These are phyloP conservation scores for Stichodactyla helianthus DNA, from an alignment of 64 coral and sea anemone genomes.

Conservation along the genomic window DNA sequence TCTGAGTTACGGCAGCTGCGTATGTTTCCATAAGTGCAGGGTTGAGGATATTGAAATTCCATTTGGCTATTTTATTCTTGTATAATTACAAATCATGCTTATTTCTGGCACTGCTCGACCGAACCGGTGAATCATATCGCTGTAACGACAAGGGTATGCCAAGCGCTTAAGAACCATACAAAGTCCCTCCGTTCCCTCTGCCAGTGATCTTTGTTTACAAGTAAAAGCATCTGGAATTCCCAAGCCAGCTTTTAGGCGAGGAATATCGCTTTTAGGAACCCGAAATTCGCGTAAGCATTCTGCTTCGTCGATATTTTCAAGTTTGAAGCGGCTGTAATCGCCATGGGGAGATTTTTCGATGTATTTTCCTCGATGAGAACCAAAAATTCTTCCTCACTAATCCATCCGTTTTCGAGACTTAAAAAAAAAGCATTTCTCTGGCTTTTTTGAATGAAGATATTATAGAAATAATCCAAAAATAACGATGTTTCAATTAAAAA, in stretches of 20 bases:
- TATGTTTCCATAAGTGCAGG: slow-evolving; percentile 3
- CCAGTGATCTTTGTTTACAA: background rate
- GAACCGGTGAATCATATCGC: slow-evolving; percentile 10
- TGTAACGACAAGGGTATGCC: slow-evolving; percentile 24
- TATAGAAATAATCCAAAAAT: too few relatives aligned
- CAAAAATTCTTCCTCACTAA: slow-evolving; percentile 25
- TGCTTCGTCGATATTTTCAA: slow-evolving; percentile 24
- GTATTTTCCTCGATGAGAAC: slow-evolving; percentile 4
- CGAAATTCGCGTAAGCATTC: slow-evolving; percentile 37
- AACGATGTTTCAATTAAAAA: too few relatives aligned
- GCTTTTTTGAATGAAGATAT: background rate
- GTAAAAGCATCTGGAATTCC: slow-evolving; percentile 30
- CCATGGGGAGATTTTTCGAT: slow-evolving; percentile 13
- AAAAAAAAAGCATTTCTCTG: background rate
- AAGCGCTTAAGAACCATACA: slow-evolving; percentile 13
- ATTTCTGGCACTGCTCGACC: background rate
- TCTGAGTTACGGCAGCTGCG: background rate
- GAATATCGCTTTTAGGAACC: slow-evolving; percentile 27
- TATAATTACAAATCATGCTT: slow-evolving; percentile 13
- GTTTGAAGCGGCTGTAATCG: slow-evolving; percentile 21
- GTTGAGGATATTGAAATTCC: slow-evolving; percentile 7
- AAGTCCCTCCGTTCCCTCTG: background rate
- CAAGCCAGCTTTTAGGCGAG: slow-evolving; percentile 10
- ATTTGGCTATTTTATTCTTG: background rate
- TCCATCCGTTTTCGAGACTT: background rate